phyloP scores from a whole-genome alignment of 2,888 invertebrate species.

The Pammene fasciana region DNA sequence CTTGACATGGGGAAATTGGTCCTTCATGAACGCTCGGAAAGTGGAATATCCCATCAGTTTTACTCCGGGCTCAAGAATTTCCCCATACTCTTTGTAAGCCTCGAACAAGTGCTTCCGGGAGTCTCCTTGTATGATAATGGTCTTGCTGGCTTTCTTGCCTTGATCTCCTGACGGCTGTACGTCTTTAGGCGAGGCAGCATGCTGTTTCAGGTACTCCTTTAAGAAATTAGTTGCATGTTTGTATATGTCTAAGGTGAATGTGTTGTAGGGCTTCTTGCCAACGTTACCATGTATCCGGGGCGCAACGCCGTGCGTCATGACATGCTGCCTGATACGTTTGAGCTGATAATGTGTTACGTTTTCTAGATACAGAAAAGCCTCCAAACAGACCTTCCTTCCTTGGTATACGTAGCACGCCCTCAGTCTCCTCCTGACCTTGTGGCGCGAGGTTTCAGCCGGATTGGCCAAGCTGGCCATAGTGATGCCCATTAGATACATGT shows the following conservation, averaged over 20 bases:
- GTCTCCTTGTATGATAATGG: constrained; percentile 79
- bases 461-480: constrained; percentile 91
- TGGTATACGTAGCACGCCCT: constrained; percentile 90
- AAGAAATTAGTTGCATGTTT: constrained; percentile 90
- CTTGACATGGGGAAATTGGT: constrained; percentile 90
- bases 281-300: constrained; percentile 91
- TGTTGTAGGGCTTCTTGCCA: constrained; percentile 91
- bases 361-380: constrained; percentile 90
- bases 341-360: constrained; percentile 91
- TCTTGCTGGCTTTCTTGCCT: constrained; percentile 79
- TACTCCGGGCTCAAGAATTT: constrained; percentile 86
- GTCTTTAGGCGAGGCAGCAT: constrained; percentile 83
- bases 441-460: constrained; percentile 87
- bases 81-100: constrained; percentile 88
- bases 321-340: constrained; percentile 89
- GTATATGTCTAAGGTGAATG: constrained; percentile 90
- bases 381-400: constrained; percentile 89
- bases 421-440: constrained; percentile 88
- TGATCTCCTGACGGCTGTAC: constrained; percentile 72
- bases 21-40: constrained; percentile 91
- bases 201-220: constrained; percentile 87
- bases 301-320: constrained; percentile 90
- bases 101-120: constrained; percentile 88
- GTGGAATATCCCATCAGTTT: constrained; percentile 92
- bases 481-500: constrained; percentile 93